phyloP scores from a whole-genome alignment of 2,888 invertebrate species.

The Cylloceria caligata region DNA sequence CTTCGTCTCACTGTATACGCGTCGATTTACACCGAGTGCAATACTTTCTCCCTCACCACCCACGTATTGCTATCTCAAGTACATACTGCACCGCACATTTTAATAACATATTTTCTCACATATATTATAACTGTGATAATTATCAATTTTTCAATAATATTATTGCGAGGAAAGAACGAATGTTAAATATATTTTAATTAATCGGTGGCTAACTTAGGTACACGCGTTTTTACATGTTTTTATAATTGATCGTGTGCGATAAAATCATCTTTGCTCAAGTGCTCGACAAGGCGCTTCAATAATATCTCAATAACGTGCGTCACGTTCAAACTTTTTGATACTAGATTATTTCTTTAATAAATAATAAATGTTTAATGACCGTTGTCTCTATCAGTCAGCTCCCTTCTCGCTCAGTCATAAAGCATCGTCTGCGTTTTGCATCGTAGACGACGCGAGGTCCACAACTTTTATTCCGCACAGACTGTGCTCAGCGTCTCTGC shows the following conservation, averaged over 20 bases:
- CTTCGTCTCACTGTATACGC: constrained; percentile 12
- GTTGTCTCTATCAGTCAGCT: neutral
- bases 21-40: constrained; percentile 17
- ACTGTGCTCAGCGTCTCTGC: constrained; percentile 7
- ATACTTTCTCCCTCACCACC: neutral
- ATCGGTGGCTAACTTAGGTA: too few species aligned
- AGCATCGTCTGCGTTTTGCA: neutral
- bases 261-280: too few species aligned
- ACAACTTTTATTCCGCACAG: neutral
- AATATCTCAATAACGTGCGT: too few species aligned
- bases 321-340: too few species aligned
- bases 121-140: too few species aligned
- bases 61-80: neutral
- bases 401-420: neutral
- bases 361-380: neutral
- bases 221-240: too few species aligned
- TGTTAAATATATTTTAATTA: too few species aligned
- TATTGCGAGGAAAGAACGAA: neutral
- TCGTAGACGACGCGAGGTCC: constrained; percentile 4
- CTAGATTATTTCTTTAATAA: neutral
- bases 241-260: too few species aligned
- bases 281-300: too few species aligned
- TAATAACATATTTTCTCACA: neutral
- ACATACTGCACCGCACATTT: neutral
- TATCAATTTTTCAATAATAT: too few species aligned